Percentiles rank a stretch among this genome's conserved stretches.
These are phyloP conservation scores for Nomada lathburiana DNA, from an alignment of 2,888 invertebrate genomes.

Conservation along the genomic window DNA sequence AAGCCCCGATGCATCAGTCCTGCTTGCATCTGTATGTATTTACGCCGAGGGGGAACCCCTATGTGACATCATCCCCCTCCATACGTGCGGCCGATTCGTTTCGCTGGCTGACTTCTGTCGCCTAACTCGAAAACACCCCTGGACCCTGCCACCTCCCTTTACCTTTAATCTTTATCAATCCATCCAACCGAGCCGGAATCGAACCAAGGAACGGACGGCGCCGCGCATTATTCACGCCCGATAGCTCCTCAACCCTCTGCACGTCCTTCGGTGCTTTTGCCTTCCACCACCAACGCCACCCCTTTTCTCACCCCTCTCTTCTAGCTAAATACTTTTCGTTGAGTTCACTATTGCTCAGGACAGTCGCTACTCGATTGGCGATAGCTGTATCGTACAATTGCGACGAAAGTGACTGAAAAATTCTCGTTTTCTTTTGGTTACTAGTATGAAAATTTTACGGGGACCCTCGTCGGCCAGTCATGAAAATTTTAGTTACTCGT, in stretches of 20 bases:
- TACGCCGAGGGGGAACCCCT: constrained; percentile 77
- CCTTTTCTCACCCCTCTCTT: constrained; percentile 27
- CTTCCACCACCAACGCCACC: constrained; percentile 36
- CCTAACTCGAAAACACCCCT: constrained; percentile 80
- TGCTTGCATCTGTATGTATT: constrained; percentile 77
- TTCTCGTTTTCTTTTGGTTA: too few relatives aligned
- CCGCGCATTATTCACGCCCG: constrained; percentile 82
- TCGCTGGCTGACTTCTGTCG: constrained; percentile 84
- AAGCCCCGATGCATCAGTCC: constrained; percentile 76
- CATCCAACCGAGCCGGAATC: constrained; percentile 77
- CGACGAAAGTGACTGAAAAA: too few relatives aligned
- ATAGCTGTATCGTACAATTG: neutral
- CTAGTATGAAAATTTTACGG: too few relatives aligned
- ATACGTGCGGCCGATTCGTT: constrained; percentile 77
- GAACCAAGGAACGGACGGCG: constrained; percentile 73
- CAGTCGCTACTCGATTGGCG: neutral
- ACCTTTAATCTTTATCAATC: constrained; percentile 84
- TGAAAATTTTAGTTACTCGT: too few relatives aligned
- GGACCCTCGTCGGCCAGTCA: too few relatives aligned
- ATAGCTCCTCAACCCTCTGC: constrained; percentile 74
- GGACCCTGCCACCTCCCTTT: constrained; percentile 73
- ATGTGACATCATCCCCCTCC: constrained; percentile 82
- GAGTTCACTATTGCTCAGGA: constrained; percentile 10
- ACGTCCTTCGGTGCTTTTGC: constrained; percentile 37
- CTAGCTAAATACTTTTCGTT: constrained; percentile 49